Conservation (phyloP, 2,797 vertebrate species). For the Catamblyrhynchus diadema region DNA sequence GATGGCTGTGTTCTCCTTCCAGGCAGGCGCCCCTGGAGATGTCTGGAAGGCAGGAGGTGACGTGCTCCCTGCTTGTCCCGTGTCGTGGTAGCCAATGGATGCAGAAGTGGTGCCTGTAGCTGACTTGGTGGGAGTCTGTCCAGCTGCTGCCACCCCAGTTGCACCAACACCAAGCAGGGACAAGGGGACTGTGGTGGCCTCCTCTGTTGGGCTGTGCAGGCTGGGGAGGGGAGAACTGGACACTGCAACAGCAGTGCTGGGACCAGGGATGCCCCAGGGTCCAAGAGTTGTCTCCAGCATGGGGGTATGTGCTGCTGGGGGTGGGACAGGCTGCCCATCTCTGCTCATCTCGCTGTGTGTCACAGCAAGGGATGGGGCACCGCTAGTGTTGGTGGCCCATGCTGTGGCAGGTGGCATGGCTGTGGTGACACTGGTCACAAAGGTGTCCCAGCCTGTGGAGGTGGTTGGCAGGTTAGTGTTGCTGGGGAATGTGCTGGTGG, state of each 20-base stretch:
- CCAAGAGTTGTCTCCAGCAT: neutral
- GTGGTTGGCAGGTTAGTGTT: neutral
- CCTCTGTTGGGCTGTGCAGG: neutral
- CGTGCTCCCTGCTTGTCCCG: fast-evolving
- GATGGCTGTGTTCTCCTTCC: neutral
- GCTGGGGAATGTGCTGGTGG: neutral
- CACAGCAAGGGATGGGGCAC: neutral
- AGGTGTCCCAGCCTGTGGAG: fast-evolving
- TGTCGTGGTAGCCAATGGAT: fast-evolving
- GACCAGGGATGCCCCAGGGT: fast-evolving
- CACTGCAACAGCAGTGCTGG: neutral
- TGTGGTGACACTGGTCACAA: fast-evolving
- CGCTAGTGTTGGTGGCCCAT: neutral
- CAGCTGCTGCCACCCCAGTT: fast-evolving
- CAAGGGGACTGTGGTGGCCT: neutral
- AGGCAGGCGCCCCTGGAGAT: neutral
- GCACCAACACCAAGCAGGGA: neutral
- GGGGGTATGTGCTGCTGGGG: neutral
- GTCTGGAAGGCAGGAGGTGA: neutral
- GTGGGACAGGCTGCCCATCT: neutral
- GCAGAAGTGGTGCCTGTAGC: neutral
- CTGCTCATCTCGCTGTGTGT: fast-evolving
- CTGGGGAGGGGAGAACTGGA: neutral
- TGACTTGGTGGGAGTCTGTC: fast-evolving
- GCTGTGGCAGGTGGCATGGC: fast-evolving